phyloP scores from a whole-genome alignment of 2,113 vertebrate species.

The Electrona antarctica region DNA sequence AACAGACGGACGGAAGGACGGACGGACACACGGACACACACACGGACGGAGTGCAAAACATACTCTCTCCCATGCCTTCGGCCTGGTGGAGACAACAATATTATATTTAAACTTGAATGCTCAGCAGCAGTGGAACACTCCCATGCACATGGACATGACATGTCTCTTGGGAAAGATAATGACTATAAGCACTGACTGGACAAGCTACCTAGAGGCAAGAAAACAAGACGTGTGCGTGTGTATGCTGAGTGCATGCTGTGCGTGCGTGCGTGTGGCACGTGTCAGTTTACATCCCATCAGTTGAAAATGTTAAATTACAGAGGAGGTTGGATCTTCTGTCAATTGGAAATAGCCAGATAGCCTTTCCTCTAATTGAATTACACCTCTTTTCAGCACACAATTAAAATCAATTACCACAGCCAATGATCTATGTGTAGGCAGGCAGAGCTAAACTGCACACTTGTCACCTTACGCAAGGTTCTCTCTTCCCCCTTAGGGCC shows the following conservation, averaged over 20 bases:
- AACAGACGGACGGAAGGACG: too few relatives aligned
- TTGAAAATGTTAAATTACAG: slow-evolving; percentile 17
- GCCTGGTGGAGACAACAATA: too few relatives aligned
- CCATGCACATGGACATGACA: too few relatives aligned
- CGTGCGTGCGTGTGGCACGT: neutral
- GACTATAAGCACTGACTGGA: too few relatives aligned
- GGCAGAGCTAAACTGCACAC: slow-evolving; percentile 35
- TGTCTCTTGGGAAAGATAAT: too few relatives aligned
- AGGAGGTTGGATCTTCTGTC: slow-evolving; percentile 16
- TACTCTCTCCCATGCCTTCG: too few relatives aligned
- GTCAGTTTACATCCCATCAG: neutral
- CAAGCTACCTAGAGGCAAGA: too few relatives aligned
- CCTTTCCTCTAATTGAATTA: slow-evolving; percentile 39
- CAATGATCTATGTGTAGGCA: slow-evolving; percentile 29
- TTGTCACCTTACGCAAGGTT: neutral
- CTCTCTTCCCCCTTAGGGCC: slow-evolving; percentile 2
- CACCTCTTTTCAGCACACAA: slow-evolving; percentile 43
- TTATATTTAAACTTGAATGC: too few relatives aligned
- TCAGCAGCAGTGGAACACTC: too few relatives aligned
- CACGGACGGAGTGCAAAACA: too few relatives aligned
- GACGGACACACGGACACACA: too few relatives aligned
- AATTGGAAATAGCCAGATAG: slow-evolving; percentile 41
- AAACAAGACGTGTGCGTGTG: neutral
- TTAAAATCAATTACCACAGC: slow-evolving; percentile 58
- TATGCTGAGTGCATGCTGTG: slow-evolving; percentile 10